Evolutionary conservation across 2,797 vertebrate genomes (phyloP).

Genomic region (Benthosema pterotum): DNA sequence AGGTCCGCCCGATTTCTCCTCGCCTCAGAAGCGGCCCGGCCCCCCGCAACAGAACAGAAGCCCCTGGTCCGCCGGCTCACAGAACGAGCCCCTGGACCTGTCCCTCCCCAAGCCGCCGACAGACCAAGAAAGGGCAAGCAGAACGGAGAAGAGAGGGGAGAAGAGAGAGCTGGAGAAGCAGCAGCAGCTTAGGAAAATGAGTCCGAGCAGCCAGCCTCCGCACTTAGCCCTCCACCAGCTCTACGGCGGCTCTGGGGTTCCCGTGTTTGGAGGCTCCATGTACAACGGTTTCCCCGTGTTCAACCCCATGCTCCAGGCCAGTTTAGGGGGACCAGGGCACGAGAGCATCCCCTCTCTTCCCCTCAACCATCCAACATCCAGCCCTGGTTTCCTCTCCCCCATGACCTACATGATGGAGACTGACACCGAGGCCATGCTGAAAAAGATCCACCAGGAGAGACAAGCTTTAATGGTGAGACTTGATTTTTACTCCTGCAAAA

Average conservation of each 20-base stretch:
- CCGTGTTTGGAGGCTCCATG: slow-evolving; percentile 64
- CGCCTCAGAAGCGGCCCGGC: slow-evolving; percentile 43
- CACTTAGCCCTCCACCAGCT: slow-evolving; percentile 59
- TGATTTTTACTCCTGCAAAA: background rate
- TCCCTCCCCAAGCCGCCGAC: slow-evolving; percentile 75
- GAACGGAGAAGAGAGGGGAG: slow-evolving; percentile 52
- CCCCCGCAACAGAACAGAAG: background rate
- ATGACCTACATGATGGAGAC: slow-evolving; percentile 77
- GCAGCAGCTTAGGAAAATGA: slow-evolving; percentile 57
- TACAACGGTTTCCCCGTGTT: slow-evolving; percentile 72
- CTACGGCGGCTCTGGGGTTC: slow-evolving; percentile 44
- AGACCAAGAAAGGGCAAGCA: slow-evolving; percentile 38
- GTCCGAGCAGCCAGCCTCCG: slow-evolving; percentile 44
- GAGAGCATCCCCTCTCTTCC: slow-evolving; percentile 66
- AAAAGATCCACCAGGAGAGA: slow-evolving; percentile 78
- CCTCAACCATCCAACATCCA: slow-evolving; percentile 55
- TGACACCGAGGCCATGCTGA: slow-evolving; percentile 70
- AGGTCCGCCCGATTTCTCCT: slow-evolving; percentile 52
- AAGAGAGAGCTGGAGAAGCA: slow-evolving; percentile 49
- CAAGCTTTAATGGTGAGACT: slow-evolving; percentile 75
- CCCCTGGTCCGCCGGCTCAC: slow-evolving; percentile 32
- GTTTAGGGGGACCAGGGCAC: slow-evolving; percentile 63
- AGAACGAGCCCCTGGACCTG: slow-evolving; percentile 82
- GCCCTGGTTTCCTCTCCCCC: slow-evolving; percentile 73
- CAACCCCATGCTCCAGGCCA: slow-evolving; percentile 55